Percentiles rank a stretch among this genome's conserved stretches.
These are phyloP conservation scores for Fistularia tabacaria DNA, from an alignment of 2,797 vertebrate genomes.

Conservation along the genomic window DNA sequence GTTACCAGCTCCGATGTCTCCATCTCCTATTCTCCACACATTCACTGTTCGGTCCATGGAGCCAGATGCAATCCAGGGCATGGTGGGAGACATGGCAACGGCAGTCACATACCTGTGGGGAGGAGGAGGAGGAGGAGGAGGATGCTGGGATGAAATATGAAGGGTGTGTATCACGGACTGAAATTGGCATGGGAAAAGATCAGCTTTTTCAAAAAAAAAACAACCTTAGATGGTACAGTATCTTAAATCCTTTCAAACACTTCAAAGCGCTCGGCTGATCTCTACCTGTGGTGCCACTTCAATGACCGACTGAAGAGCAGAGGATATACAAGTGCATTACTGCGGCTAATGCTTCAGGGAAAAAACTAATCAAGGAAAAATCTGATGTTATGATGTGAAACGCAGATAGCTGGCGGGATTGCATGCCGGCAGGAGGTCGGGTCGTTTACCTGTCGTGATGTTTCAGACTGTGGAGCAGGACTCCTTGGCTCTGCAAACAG, in stretches of 20 bases:
- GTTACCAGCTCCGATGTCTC: conserved; percentile 59
- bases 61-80: conserved; percentile 81
- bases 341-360: conserved; percentile 34
- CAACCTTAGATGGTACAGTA: conserved; percentile 36
- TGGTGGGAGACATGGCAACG: conserved; percentile 79
- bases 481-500: conserved; percentile 76
- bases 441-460: conserved; percentile 80
- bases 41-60: conserved; percentile 89
- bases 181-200: conserved; percentile 35
- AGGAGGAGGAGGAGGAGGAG: conserved; percentile 8
- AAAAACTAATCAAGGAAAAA: conserved; percentile 56
- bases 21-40: conserved; percentile 79
- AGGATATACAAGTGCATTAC: conserved; percentile 38
- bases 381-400: conserved; percentile 47
- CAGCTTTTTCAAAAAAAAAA: conserved; percentile 4
- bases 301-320: conserved; percentile 42
- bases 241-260: conserved; percentile 55
- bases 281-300: conserved; percentile 55
- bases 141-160: conserved; percentile 3
- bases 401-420: conserved; percentile 39
- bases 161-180: conserved; percentile 13
- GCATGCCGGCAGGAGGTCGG: conserved; percentile 18
- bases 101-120: conserved; percentile 83
- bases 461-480: conserved; percentile 77
- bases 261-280: conserved; percentile 53